Percentiles rank a stretch among this genome's conserved stretches.
Conservation (phyloP, 2,113 vertebrate genomes). For the Cinclus cinclus region DNA sequence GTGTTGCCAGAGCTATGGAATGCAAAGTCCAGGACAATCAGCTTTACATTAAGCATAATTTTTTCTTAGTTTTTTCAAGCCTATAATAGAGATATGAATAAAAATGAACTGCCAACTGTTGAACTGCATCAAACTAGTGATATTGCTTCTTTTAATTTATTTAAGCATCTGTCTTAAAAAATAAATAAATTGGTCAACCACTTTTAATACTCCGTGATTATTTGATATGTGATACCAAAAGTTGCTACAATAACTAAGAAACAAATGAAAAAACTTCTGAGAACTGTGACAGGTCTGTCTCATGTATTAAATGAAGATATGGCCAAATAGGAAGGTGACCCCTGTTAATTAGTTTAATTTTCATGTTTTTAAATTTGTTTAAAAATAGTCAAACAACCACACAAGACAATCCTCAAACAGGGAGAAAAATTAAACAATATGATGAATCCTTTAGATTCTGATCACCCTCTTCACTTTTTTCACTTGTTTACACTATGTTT, state of each 20-base stretch:
- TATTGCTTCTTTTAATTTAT: neutral
- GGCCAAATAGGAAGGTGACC: neutral
- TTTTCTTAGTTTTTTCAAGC: neutral
- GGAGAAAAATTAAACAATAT: neutral
- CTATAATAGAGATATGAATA: neutral
- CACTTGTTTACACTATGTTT: neutral
- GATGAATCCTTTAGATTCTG: neutral
- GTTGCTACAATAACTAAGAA: neutral
- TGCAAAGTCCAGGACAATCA: neutral
- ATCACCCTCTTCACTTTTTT: neutral
- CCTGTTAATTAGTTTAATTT: neutral
- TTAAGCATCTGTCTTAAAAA: neutral
- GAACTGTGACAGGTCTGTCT: neutral
- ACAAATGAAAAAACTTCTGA: neutral
- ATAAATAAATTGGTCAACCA: neutral
- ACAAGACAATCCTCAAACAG: neutral
- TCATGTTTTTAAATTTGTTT: fast-evolving
- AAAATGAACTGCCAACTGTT: neutral
- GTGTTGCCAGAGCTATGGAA: neutral
- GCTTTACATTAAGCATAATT: neutral
- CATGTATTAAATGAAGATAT: neutral
- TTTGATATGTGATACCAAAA: neutral
- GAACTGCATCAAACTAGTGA: neutral
- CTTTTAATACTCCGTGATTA: neutral
- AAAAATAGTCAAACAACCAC: neutral